Conservation (phyloP, 2,113 vertebrate genomes). For the Seriola dumerili region DNA sequence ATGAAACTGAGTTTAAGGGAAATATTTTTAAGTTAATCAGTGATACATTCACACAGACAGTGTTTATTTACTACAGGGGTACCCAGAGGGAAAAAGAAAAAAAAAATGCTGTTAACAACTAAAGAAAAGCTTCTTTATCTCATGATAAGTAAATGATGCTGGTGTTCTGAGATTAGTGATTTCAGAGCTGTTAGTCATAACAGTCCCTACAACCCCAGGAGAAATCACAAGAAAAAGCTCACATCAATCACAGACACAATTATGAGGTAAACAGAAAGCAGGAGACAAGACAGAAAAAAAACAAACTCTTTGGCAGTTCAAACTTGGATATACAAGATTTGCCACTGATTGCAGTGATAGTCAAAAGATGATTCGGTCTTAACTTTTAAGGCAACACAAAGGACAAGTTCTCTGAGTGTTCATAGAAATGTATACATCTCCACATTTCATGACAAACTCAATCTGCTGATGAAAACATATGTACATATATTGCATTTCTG, state of each 20-base stretch:
- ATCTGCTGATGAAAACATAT: too few species aligned
- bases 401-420: background rate
- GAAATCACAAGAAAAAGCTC: constrained; percentile 21
- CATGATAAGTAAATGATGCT: constrained; percentile 27
- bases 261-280: background rate
- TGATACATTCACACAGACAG: constrained; percentile 1
- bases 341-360: background rate
- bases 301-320: background rate
- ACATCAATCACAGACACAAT: constrained; percentile 29
- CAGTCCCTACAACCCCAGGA: constrained; percentile 5
- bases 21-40: constrained; percentile 11
- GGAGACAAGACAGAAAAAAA: background rate
- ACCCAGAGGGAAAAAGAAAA: background rate
- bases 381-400: background rate
- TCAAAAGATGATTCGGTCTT: background rate
- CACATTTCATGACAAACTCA: background rate
- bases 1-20: background rate
- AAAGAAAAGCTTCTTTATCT: constrained; percentile 22
- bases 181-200: constrained; percentile 31
- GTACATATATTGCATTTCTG: too few species aligned
- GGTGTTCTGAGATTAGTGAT: constrained; percentile 28
- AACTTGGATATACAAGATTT: background rate
- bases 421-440: background rate
- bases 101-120: constrained; percentile 1
- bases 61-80: constrained; percentile 26